Evolutionary conservation across 2,113 vertebrate genomes (phyloP), one percentile per base, ranked within the genome.

Genomic region (Azemiops feae): DNA sequence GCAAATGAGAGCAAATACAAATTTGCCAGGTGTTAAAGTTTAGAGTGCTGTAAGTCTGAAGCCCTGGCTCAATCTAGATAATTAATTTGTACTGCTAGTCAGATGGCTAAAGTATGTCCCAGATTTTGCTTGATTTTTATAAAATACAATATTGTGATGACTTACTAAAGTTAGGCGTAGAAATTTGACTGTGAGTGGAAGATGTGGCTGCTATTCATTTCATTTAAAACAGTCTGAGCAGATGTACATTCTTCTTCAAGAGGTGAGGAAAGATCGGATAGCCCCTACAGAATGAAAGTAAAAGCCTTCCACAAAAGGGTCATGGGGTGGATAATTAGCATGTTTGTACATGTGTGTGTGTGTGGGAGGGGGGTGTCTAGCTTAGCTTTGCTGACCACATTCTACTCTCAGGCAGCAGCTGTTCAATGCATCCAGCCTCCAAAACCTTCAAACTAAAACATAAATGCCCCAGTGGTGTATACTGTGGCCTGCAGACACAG

Each of bases 311-410:
- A 43, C 34, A 81, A 39, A 81, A 81, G 34, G 74, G 7, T 43
- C 6, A 43, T 20, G 7, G n/a, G 39, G 74, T 81, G 39, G 74
- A 10, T 22, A 43, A 22, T 9, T 81, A 20, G 34, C 14, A 20
- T 81, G 74, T 81, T 5, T 81, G 34, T 81, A 16, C 2, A 16
- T 39, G n/a, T 74, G 64, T 34, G 2, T 34, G 34, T 5, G 0
- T 20, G 30, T n/a, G 1, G 4, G 1, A 0, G 1, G 2, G 58
- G 58, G 10, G 3, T n/a, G 30, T 39, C 3, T 23, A 43, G 34
- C 7, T 43, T 81, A 81, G 74, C 18, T 43, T 81, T 81, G n/a
- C 34, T 81, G 74, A 43, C 34, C 16, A 43, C 3, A 43, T 22
- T 43, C 34, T 43, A 43, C 7, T 81, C 34, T 81, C 74, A 81